Evolutionary conservation across 2,797 vertebrate genomes (phyloP).

Genomic region (Sarcophilus harrisii): DNA sequence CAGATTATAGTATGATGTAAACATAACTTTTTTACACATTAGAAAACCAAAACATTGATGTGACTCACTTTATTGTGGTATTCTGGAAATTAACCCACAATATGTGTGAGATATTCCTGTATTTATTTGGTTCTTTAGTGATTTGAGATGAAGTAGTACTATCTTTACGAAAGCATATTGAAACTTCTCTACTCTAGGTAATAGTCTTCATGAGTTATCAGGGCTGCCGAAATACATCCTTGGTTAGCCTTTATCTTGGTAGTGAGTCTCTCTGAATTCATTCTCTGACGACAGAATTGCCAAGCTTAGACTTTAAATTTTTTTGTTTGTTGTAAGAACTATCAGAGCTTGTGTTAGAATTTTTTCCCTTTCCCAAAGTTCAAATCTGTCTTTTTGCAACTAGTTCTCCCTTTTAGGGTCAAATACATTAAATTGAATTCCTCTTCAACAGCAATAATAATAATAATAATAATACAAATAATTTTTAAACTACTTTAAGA

Average conservation of each 20-base stretch:
- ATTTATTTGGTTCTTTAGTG: neutral
- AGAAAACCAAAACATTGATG: neutral
- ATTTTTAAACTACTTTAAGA: neutral
- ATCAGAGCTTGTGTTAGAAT: neutral
- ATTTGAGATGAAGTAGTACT: neutral
- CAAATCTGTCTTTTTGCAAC: neutral
- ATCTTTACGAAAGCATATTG: neutral
- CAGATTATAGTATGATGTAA: neutral
- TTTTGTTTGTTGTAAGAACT: neutral
- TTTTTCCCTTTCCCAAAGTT: neutral
- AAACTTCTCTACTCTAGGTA: neutral
- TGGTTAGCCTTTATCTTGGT: neutral
- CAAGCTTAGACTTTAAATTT: neutral
- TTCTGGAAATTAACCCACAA: neutral
- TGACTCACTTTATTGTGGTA: neutral
- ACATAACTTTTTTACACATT: neutral
- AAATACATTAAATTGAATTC: neutral
- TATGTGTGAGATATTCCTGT: neutral
- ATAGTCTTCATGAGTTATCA: neutral
- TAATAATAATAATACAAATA: neutral
- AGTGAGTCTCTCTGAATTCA: neutral
- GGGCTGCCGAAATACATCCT: neutral
- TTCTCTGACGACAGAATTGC: neutral
- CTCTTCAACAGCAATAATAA: neutral
- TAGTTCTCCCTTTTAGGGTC: neutral